Evolutionary conservation across 1,140 invertebrate species (phyloP), one percentile per base, ranked within the genome.

Genomic region (Caerostris extrusa): DNA sequence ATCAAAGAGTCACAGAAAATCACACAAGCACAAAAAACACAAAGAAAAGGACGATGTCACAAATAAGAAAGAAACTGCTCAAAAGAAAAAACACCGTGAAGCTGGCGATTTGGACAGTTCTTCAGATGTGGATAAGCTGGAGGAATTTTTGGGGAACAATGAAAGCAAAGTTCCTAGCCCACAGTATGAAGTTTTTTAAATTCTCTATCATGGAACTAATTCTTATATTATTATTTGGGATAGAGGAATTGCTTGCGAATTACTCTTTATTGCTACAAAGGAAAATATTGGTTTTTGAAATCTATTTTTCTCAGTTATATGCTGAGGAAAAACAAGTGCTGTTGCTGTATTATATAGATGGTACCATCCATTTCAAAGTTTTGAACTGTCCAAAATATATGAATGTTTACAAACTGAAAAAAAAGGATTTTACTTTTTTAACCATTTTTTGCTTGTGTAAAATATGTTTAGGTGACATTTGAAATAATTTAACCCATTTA

Each of bases 71-170:
- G 96, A 95, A 95, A 96, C 95, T 95, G 96, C 95, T 95, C 96
- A 95, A 95, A 96, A 95, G 95, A 96, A 95, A 95, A 96, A 93
- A 96, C 96, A 95, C 94, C 91, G 61, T 96, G 96, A 64, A 96
- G 89, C 14, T 95, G 95, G 94, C 87, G 94, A 94, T 71, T 56
- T 94, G 92, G 87, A 91, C 88, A 82, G 91, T 86, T 88, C 91
- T 61, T 93, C 95, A 6, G 95, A 95, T 61, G 95, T 95, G 53
- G 95, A 96, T 90, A 97, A 97, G 95, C 95, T 97, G 7, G 97
- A 97, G 95, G 97, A 97, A 95, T 98, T 97, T 95, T 96, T 97
- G 55, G 94, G 94, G 50, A 94, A 50, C 34, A 61, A 53, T 61
- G 83, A 60, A 34, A 19, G 87, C 10, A 85, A 34, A 88, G 58